Evolutionary conservation across 2,113 vertebrate genomes (phyloP), one percentile per base, ranked within the genome.

Genomic region (Setophaga kirtlandii): DNA sequence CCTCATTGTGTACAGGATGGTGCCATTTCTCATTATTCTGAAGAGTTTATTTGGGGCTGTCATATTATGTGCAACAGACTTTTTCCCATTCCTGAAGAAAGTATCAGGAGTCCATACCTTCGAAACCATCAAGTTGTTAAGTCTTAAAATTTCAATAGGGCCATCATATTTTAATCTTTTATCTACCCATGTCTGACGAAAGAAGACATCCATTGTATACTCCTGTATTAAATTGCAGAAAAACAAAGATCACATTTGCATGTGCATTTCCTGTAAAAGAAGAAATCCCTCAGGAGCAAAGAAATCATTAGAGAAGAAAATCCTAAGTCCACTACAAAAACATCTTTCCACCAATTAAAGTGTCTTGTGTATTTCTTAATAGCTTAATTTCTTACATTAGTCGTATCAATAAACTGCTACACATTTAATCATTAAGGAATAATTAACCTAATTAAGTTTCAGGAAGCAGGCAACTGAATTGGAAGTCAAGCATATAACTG

Each of bases 71-170:
- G 99, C 98, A 41, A 99, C 99, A 17, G 99, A 99, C 97, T 98
- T 99, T 97, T 99, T 99, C 58, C 99, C 99, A 46, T 99, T 99
- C 95, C 99, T 98, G 98, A 99, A 99, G 97, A 99, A 99, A 68
- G 99, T 99, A 95, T 99, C 99, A 20, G 99, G 99, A n/a, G 99
- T 99, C 99, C 99, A 99, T 53, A 99, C 99, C 97, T 99, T 99
- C 2, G 99, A 99, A 97, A 99, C 99, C 99, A 99, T 99, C 97
- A 99, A 97, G 97, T 99, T 99, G 97, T 99, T 99, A 75, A 99
- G 97, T 85, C 99, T 98, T 88, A 99, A 97, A 96, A 99, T 99
- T 98, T 99, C 99, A 89, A 99, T 98, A 1, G 99, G 99, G 6
- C 99, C 99, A 50, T 99, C 99, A 35, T 99, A 99, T 96, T 97